Conservation (phyloP, 2,797 vertebrate genomes). For the Acipenser transmontanus region DNA sequence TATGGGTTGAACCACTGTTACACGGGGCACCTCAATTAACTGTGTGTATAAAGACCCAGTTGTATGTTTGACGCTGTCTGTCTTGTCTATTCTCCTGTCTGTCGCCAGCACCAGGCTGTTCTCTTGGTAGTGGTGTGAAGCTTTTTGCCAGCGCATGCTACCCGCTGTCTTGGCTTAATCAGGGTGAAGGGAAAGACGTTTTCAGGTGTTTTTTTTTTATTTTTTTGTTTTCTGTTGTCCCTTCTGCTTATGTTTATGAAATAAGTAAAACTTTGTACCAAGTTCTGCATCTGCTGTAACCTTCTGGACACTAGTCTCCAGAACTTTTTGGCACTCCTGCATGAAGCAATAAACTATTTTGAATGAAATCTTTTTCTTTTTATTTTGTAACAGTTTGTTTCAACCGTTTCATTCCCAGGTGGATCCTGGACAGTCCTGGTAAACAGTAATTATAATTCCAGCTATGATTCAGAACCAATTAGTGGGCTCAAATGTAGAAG, state of each 20-base stretch:
- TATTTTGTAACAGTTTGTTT: neutral
- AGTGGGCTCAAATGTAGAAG: no score
- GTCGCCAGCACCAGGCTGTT: slow-evolving; percentile 31
- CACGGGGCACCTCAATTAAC: slow-evolving; percentile 42
- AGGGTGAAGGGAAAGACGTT: slow-evolving; percentile 37
- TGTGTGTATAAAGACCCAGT: neutral
- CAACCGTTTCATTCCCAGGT: slow-evolving; percentile 32
- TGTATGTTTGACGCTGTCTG: slow-evolving; percentile 22
- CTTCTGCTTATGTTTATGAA: slow-evolving; percentile 61
- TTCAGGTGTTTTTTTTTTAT: slow-evolving; percentile 18
- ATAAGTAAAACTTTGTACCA: slow-evolving; percentile 54
- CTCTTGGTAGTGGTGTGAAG: slow-evolving; percentile 38
- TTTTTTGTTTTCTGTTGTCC: slow-evolving; percentile 25
- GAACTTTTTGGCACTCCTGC: slow-evolving; percentile 68
- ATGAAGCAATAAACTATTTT: slow-evolving; percentile 81
- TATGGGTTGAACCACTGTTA: slow-evolving; percentile 44
- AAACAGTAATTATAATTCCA: no score
- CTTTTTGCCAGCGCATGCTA: slow-evolving; percentile 65
- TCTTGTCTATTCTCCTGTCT: slow-evolving; percentile 25
- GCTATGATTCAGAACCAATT: no score
- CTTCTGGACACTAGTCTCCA: slow-evolving; percentile 43
- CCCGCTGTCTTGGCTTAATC: slow-evolving; percentile 47
- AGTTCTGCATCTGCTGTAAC: slow-evolving; percentile 71
- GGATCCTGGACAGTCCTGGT: slow-evolving; percentile 18
- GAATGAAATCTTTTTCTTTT: slow-evolving; percentile 45